Conservation (phyloP, 2,797 vertebrate genomes). For the Acridotheres tristis region DNA sequence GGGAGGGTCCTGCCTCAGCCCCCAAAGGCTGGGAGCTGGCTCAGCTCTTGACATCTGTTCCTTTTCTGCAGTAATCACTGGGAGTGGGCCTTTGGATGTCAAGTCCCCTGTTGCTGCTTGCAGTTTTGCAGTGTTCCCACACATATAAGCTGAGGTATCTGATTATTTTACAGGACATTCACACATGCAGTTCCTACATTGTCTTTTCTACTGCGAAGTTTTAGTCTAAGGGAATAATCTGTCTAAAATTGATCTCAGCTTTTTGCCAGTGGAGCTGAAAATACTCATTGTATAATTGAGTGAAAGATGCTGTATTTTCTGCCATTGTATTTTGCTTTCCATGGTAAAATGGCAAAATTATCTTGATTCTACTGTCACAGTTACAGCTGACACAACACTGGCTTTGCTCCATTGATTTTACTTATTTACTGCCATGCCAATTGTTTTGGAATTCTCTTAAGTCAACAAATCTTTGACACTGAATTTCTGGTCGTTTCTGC, state of each 20-base stretch:
- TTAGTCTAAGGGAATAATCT: background rate
- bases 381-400: background rate
- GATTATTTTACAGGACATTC: background rate
- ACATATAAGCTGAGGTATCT: background rate
- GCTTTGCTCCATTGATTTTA: background rate
- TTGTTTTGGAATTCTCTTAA: background rate
- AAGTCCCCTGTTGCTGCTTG: background rate
- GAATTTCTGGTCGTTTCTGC: background rate
- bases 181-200: background rate
- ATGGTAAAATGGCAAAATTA: background rate
- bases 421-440: background rate
- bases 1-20: background rate
- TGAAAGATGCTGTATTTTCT: background rate
- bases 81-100: background rate
- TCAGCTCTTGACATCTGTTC: slow-evolving; percentile 3
- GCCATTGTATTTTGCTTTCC: background rate
- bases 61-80: background rate
- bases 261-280: background rate
- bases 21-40: background rate
- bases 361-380: background rate
- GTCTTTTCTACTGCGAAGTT: background rate
- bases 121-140: background rate
- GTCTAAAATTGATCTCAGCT: background rate
- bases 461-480: background rate
- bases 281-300: background rate